A percentile compares a stretch with the other conserved stretches of the same genome.
These are phyloP conservation scores for Leucozona laternaria DNA, from an alignment of 2,888 invertebrate genomes.

Conservation along the genomic window DNA sequence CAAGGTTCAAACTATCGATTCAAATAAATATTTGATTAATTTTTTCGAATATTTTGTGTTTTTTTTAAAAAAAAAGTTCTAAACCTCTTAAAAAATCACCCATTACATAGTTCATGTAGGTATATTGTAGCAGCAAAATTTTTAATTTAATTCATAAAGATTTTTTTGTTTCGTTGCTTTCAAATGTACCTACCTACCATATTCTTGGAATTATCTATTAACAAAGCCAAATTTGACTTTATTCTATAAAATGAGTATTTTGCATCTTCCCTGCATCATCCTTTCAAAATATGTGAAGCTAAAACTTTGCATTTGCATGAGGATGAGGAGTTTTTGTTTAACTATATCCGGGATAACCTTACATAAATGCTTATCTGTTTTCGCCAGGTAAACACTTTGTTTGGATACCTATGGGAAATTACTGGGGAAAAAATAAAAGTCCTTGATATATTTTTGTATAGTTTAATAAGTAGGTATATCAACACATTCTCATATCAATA, in stretches of 20 bases:
- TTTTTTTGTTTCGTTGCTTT: not conserved
- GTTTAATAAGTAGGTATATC: too few relatives aligned
- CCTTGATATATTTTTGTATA: not conserved
- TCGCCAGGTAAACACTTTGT: not conserved
- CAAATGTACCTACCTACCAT: too few relatives aligned
- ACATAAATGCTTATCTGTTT: not conserved
- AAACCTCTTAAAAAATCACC: too few relatives aligned
- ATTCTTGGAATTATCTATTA: not conserved
- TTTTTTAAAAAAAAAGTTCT: too few relatives aligned
- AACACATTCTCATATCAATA: too few relatives aligned
- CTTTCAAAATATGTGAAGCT: not conserved
- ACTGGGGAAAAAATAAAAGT: too few relatives aligned
- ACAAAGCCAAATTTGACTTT: not conserved
- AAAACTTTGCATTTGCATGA: slow-evolving; percentile 2
- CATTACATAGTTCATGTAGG: too few relatives aligned
- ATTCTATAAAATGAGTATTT: not conserved
- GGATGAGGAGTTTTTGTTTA: not conserved
- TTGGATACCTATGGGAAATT: too few relatives aligned
- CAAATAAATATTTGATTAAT: too few relatives aligned
- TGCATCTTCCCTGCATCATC: not conserved
- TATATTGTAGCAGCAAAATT: not conserved
- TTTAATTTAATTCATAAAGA: not conserved
- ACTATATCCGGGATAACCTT: not conserved
- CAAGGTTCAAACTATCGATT: too few relatives aligned
- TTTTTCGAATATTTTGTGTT: too few relatives aligned